Evolutionary conservation across 2,888 invertebrate genomes (phyloP), one percentile per base, ranked within the genome.

Genomic region (Rhabditoides inermis): DNA sequence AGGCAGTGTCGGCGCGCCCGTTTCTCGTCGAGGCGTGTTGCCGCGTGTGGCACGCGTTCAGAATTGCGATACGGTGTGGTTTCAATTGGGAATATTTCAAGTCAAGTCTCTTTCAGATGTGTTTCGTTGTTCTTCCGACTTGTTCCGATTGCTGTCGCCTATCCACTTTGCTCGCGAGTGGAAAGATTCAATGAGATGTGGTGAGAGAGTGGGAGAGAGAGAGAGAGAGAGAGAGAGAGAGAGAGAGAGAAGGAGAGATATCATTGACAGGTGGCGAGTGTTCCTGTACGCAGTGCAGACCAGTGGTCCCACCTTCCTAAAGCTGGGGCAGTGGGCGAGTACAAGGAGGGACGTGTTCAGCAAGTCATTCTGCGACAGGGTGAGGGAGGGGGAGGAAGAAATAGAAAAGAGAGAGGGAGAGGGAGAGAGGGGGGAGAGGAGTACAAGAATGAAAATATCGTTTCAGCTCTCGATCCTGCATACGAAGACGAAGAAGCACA

Each of bases 261-360:
- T n/a, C n/a, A n/a, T n/a, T n/a, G n/a, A n/a, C n/a, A n/a, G n/a
- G n/a, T n/a, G n/a, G n/a, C n/a, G n/a, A n/a, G n/a, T n/a, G n/a
- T n/a, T n/a, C n/a, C n/a, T n/a, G n/a, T n/a, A n/a, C n/a, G n/a
- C n/a, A n/a, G n/a, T 47, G 25, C 51, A 59, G 59, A 52, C 53
- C 15, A 58, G 79, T 40, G 82, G 81, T 0, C 81, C 82, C 2
- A 78, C 80, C n/a, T 79, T 81, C 48, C 73, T 81, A 25, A 82
- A 82, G 66, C 73, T 82, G 22, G 80, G 81, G 2, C 82, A 82
- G 61, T 82, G 82, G 82, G 77, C 79, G 26, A 77, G 79, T 25
- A 82, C 81, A 4, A 62, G 81, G 15, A 67, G 79, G 40, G 81
- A 82, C 63, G 56, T 82, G 30, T 81, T 81, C 58, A 75, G 79